Evolutionary conservation across 2,113 vertebrate species (phyloP).

Genomic region (Caloenas nicobarica): DNA sequence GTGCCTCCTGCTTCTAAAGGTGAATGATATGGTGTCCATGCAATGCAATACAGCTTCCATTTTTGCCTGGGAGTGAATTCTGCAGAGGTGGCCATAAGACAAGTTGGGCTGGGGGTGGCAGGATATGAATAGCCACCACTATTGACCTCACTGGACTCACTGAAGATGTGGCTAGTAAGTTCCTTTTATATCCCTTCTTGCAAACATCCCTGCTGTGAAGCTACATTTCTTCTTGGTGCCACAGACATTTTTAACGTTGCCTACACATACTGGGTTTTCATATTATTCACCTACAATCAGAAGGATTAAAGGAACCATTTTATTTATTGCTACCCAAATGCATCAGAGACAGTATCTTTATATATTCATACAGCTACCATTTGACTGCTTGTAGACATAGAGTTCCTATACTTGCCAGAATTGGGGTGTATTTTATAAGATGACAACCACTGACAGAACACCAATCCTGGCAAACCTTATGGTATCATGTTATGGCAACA

Average conservation of each 20-base stretch:
- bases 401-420: background rate
- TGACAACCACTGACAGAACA: background rate
- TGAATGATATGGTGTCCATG: background rate
- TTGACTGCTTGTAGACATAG: constrained; percentile 27
- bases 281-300: background rate
- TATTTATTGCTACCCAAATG: background rate
- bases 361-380: background rate
- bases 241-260: background rate
- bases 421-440: constrained; percentile 17
- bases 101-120: background rate
- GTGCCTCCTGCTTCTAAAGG: background rate
- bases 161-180: too few relatives aligned
- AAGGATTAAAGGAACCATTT: background rate
- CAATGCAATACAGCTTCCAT: background rate
- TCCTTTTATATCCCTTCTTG: background rate
- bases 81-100: background rate
- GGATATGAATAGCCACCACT: background rate
- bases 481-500: background rate
- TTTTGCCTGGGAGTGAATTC: background rate
- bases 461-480: background rate
- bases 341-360: background rate
- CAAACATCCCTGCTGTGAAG: background rate
- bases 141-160: accelerated
- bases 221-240: background rate
- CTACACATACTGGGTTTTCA: background rate